phyloP scores from a whole-genome alignment of 2,113 vertebrate genomes.

The Sialia sialis region DNA sequence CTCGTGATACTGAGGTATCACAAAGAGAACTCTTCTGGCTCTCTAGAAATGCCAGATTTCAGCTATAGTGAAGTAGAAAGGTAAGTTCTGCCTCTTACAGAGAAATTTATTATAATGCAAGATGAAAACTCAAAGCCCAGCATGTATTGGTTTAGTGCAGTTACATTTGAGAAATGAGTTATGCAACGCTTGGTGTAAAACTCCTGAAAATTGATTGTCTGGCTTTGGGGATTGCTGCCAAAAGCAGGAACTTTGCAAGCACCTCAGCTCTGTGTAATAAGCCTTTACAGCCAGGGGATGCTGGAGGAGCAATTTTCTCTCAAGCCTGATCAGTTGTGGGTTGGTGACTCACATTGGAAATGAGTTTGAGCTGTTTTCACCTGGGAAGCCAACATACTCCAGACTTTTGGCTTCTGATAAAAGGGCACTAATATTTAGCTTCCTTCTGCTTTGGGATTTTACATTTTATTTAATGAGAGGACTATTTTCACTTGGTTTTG shows the following conservation, averaged over 20 bases:
- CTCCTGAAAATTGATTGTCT: not conserved
- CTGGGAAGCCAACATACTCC: not conserved
- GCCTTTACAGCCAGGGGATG: not conserved
- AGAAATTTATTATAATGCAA: not conserved
- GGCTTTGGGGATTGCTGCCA: not conserved
- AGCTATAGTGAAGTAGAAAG: not conserved
- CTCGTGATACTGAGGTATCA: not conserved
- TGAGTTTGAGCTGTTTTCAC: not conserved
- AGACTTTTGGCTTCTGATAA: not conserved
- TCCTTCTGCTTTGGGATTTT: not conserved
- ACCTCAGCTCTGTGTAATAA: not conserved
- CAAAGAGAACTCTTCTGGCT: not conserved
- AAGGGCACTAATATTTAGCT: not conserved
- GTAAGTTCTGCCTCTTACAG: not conserved
- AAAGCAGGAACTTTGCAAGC: rapidly evolving
- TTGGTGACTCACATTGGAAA: not conserved
- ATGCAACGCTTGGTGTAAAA: not conserved
- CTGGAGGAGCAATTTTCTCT: not conserved
- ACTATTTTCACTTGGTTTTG: not conserved
- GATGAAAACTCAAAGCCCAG: not conserved
- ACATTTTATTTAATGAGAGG: not conserved
- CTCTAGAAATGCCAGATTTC: not conserved
- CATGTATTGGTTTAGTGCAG: rapidly evolving
- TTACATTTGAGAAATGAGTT: not conserved
- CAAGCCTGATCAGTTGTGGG: not conserved